These are phyloP conservation scores for Spodoptera frugiperda DNA, from an alignment of 1,140 invertebrate species.

Conservation along the genomic window DNA sequence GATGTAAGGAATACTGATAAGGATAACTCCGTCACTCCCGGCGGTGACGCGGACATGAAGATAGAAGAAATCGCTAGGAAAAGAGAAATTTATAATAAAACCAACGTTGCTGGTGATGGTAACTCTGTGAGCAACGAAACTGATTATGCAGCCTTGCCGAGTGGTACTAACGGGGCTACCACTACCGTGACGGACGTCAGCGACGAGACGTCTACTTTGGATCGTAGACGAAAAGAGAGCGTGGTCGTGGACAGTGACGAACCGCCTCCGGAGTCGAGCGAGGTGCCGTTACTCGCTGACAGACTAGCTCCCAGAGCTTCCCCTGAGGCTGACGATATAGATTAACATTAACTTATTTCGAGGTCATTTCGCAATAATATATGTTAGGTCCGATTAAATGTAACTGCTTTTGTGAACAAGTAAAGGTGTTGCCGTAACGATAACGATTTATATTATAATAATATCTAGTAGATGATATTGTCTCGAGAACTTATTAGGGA, in stretches of 20 bases:
- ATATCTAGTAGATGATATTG: conserved; percentile 35
- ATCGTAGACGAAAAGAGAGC: conserved; percentile 71
- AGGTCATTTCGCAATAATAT: conserved; percentile 41
- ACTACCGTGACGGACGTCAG: conserved; percentile 47
- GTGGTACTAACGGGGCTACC: conserved; percentile 52
- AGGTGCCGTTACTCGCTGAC: conserved; percentile 13
- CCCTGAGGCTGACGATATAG: conserved; percentile 72
- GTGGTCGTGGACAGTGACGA: conserved; percentile 53
- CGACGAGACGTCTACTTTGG: conserved; percentile 66
- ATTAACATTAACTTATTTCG: conserved; percentile 61
- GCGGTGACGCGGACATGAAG: conserved; percentile 61
- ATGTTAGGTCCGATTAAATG: conserved; percentile 51
- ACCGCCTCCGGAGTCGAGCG: conserved; percentile 50
- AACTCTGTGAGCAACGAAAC: conserved; percentile 54
- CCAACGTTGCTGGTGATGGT: conserved; percentile 56
- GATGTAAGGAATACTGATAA: conserved; percentile 58
- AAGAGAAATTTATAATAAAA: conserved; percentile 56
- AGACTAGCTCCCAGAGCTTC: conserved; percentile 65
- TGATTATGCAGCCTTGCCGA: conserved; percentile 51
- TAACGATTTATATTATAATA: conserved; percentile 30
- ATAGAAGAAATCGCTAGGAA: conserved; percentile 77
- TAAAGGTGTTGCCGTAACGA: conserved; percentile 42
- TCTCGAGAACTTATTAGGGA: conserved; percentile 41
- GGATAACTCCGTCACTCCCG: conserved; percentile 50
- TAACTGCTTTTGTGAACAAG: conserved; percentile 54